A percentile compares a stretch with the other conserved stretches of the same genome.
These are phyloP conservation scores for Epirrita christyi DNA, from an alignment of 2,888 invertebrate genomes.

Conservation along the genomic window DNA sequence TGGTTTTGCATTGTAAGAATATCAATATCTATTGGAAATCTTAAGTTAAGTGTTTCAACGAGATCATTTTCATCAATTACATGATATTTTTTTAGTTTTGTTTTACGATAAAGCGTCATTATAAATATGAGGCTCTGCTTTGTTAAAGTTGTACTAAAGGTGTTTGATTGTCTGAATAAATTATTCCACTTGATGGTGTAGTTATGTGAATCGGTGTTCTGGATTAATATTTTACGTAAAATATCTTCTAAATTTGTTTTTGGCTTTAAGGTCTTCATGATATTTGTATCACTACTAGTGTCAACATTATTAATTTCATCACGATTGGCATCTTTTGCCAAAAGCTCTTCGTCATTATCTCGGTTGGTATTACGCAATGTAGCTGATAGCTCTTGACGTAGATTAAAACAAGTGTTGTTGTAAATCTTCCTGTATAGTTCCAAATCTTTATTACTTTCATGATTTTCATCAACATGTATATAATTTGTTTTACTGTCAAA, in stretches of 20 bases:
- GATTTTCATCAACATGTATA: conserved; percentile 38
- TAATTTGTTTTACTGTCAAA: conserved; percentile 43
- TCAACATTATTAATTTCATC: conserved; percentile 40
- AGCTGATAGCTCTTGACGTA: conserved; percentile 50
- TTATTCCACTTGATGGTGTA: conserved; percentile 61
- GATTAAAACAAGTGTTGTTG: conserved; percentile 62
- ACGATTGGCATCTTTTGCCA: conserved; percentile 30
- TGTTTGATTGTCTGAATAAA: conserved; percentile 48
- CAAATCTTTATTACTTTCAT: conserved; percentile 43
- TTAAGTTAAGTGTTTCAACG: conserved; percentile 45
- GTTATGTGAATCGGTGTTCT: conserved; percentile 54
- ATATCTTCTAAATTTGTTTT: conserved; percentile 43
- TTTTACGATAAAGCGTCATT: conserved; percentile 53
- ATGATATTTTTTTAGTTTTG: conserved; percentile 22
- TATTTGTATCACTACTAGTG: conserved; percentile 24
- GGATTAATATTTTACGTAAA: conserved; percentile 58
- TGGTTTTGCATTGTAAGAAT: conserved; percentile 42
- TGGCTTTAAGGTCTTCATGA: conserved; percentile 14
- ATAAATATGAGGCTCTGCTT: conserved; percentile 61
- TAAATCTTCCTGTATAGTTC: conserved; percentile 64
- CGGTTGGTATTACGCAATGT: conserved; percentile 42
- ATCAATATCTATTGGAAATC: conserved; percentile 61
- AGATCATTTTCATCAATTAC: conserved; percentile 45
- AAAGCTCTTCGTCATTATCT: conserved; percentile 7
- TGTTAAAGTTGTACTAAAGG: conserved; percentile 28